Evolutionary conservation across 2,113 vertebrate species (phyloP).

Genomic region (Pomatostomus ruficeps): DNA sequence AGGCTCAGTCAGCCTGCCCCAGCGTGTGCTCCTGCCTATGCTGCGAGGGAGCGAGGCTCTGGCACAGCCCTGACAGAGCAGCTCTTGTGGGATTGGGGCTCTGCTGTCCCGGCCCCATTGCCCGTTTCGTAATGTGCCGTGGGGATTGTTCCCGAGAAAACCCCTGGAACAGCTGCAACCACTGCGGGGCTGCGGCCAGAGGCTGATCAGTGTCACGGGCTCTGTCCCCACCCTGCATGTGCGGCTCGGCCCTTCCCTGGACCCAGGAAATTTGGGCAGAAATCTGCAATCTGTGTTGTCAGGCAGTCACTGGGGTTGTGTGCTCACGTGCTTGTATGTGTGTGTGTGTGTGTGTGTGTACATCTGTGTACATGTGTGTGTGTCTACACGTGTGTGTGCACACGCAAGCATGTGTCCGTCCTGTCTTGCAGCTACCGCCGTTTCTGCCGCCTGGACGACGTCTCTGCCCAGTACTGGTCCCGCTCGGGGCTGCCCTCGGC

Average conservation of each 20-base stretch:
- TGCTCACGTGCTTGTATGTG: rapidly evolving
- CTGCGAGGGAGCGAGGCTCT: neutral
- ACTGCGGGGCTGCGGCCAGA: rapidly evolving
- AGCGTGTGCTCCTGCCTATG: neutral
- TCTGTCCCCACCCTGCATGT: neutral
- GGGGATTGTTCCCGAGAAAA: neutral
- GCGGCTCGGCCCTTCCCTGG: neutral
- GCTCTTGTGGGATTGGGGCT: rapidly evolving
- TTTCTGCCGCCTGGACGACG: conserved; percentile 88
- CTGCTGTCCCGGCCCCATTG: neutral
- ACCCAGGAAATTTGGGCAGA: neutral
- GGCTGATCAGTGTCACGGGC: rapidly evolving
- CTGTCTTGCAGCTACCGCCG: conserved; percentile 74
- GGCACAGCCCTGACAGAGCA: neutral
- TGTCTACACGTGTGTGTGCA: neutral
- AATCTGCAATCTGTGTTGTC: rapidly evolving
- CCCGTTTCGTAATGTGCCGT: rapidly evolving
- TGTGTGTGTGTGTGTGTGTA: too few species aligned
- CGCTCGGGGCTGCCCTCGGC: conserved; percentile 73
- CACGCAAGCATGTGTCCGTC: rapidly evolving
- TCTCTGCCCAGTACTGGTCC: conserved; percentile 83
- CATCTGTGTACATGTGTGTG: too few species aligned
- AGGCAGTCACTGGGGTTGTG: rapidly evolving
- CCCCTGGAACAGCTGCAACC: neutral
- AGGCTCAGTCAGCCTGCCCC: neutral